Conservation (phyloP, 2,888 invertebrate genomes). For the Torymus texanus region DNA sequence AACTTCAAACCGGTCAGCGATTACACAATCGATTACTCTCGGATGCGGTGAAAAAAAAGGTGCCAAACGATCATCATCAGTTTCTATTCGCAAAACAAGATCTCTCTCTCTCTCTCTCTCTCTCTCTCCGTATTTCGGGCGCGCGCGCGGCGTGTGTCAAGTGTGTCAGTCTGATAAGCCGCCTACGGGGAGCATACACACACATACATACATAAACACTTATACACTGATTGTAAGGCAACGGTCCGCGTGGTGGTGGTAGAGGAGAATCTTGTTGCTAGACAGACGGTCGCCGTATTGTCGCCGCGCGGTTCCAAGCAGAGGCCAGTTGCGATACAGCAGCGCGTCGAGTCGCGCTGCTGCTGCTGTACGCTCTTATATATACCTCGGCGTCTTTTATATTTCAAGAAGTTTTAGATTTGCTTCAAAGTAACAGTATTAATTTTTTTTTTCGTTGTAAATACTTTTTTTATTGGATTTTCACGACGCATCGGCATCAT, state of each 20-base stretch:
- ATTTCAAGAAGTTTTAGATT: no score
- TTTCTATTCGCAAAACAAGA: no score
- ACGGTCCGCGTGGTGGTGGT: slow-evolving; percentile 26
- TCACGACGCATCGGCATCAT: neutral
- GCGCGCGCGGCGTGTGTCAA: neutral
- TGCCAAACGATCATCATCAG: no score
- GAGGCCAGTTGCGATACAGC: slow-evolving; percentile 14
- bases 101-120: no score
- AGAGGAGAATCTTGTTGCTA: slow-evolving; percentile 61
- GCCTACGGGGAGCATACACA: neutral
- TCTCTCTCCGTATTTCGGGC: neutral
- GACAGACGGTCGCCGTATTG: slow-evolving; percentile 70
- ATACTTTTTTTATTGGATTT: neutral
- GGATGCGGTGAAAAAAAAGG: no score
- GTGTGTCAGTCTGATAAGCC: neutral
- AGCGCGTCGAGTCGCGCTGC: slow-evolving; percentile 6
- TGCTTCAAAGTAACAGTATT: no score
- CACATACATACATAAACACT: neutral
- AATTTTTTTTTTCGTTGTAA: neutral
- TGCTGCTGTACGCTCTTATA: slow-evolving; percentile 6
- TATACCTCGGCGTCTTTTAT: neutral
- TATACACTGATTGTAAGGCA: neutral
- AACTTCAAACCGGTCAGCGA: no score
- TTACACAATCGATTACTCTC: no score
- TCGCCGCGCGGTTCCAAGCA: slow-evolving; percentile 6